A percentile compares a stretch with the other conserved stretches of the same genome.
Evolutionary conservation across 2,888 invertebrate species (phyloP).

Genomic region (Campaea margaritaria): DNA sequence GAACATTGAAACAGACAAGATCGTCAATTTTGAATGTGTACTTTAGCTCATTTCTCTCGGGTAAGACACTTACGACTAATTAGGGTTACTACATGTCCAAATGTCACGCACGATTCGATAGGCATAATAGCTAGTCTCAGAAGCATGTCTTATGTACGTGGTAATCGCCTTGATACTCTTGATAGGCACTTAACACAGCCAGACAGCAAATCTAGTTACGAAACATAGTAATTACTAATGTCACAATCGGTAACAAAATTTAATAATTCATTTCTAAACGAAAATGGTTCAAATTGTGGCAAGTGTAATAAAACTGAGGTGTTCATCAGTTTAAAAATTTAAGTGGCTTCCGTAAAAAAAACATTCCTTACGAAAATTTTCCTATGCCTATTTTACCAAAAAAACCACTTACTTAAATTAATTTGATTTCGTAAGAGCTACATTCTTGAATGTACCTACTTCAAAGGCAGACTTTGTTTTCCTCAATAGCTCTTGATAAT

Average conservation of each 20-base stretch:
- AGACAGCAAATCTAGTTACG: conserved; percentile 1
- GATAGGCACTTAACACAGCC: conserved; percentile 1
- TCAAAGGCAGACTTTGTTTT: conserved; percentile 50
- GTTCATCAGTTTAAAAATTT: conserved; percentile 25
- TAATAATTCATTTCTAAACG: too few species aligned
- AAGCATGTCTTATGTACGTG: conserved; percentile 1
- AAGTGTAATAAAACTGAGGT: conserved; percentile 13
- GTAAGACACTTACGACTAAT: conserved; percentile 61
- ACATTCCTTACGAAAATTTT: conserved; percentile 28
- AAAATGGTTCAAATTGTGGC: neutral
- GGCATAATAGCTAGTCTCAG: conserved; percentile 9
- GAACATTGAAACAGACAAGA: conserved; percentile 41
- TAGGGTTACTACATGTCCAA: conserved; percentile 52
- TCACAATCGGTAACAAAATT: too few species aligned
- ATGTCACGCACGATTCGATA: conserved; percentile 40
- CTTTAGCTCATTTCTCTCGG: conserved; percentile 69
- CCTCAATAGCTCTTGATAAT: conserved; percentile 54
- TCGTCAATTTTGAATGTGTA: conserved; percentile 62
- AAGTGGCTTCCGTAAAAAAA: conserved; percentile 28
- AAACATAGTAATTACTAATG: neutral
- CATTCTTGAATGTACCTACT: conserved; percentile 44
- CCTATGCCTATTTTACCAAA: conserved; percentile 38
- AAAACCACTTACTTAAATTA: conserved; percentile 49
- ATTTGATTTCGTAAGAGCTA: conserved; percentile 48
- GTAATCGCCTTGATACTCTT: conserved; percentile 6